A percentile compares a stretch with the other conserved stretches of the same genome.
Conservation (phyloP, 1,140 invertebrate species). For the Arion vulgaris region DNA sequence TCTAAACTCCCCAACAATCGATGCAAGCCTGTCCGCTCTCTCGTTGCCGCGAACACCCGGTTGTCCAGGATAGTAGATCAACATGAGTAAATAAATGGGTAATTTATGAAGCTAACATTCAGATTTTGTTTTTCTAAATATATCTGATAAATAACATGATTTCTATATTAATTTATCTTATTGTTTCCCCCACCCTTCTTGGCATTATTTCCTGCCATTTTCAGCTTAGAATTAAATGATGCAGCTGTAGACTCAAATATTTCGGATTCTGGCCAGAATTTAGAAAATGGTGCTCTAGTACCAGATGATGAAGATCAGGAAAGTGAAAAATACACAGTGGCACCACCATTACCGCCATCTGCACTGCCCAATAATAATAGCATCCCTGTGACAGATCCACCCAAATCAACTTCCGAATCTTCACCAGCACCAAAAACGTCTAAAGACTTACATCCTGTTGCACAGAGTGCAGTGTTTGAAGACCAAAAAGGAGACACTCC, state of each 20-base stretch:
- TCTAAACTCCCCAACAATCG: too few relatives aligned
- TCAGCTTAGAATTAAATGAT: slow-evolving; percentile 54
- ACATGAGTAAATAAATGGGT: too few relatives aligned
- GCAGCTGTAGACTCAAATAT: slow-evolving; percentile 48
- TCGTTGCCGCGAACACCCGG: too few relatives aligned
- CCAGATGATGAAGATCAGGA: background rate
- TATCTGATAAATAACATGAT: too few relatives aligned
- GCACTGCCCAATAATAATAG: background rate
- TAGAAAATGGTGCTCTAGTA: slow-evolving; percentile 34
- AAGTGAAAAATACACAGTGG: background rate
- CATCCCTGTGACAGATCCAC: background rate
- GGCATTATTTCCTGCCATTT: slow-evolving; percentile 22
- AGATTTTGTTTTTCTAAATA: too few relatives aligned
- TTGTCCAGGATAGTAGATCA: too few relatives aligned
- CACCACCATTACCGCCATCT: background rate
- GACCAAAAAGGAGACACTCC: slow-evolving; percentile 54
- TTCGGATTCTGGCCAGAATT: slow-evolving; percentile 50
- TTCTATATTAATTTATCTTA: too few relatives aligned
- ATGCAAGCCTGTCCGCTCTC: too few relatives aligned
- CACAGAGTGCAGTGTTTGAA: slow-evolving; percentile 45
- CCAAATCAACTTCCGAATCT: background rate
- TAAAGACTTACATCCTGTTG: background rate
- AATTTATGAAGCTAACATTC: too few relatives aligned
- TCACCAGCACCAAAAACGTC: background rate
- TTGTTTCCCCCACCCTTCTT: background rate